Base-by-base conservation (phyloP, 1,140 invertebrate species). In the Nephila pilipes region DNA sequence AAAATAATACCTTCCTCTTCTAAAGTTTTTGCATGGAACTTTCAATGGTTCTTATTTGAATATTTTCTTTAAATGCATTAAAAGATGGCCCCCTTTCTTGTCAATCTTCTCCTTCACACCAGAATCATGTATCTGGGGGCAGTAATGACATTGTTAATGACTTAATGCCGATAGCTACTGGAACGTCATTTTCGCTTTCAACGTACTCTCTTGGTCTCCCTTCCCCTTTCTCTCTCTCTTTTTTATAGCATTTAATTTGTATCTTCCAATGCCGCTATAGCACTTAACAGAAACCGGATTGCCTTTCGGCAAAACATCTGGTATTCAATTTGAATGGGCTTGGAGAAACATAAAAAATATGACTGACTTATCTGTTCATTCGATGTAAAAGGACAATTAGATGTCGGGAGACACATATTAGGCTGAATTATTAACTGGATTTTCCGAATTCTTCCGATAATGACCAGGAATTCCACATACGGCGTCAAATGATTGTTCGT, bases 121-220 rank as follows among this genome's bases (percentile, higher is more conserved):
- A n/a, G 79, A 81, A 81, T 81, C 79, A 46, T 81, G 79, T 81
- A 46, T 81, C 79, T 20, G 57, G 83, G 54, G 38, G 38, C 38
- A 38, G 83, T 85, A 85, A 85, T 60, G 83, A 60, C 83, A 60
- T 58, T 36, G 46, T 22, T 85, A 85, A 85, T 85, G 83, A 85
- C 57, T 85, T 22, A 22, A 46, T 69, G 79, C 36, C 57, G 54
- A 60, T 57, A 58, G 55, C 25, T 36, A 3, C 46, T 58, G 54
- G 83, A 22, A 58, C 12, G 29, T 2, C 83, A 29, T 18, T 29
- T 10, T 36, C 55, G 8, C 14, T 87, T 87, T 60, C 85, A 87
- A 87, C 85, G 54, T 55, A 87, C 55, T 18, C 16, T 36, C 25
- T 20, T 18, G 29, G 20, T 54, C 18, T 81, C 4, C 38, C 38